phyloP scores from a whole-genome alignment of 2,113 vertebrate genomes.

The Hepsetus odoe region DNA sequence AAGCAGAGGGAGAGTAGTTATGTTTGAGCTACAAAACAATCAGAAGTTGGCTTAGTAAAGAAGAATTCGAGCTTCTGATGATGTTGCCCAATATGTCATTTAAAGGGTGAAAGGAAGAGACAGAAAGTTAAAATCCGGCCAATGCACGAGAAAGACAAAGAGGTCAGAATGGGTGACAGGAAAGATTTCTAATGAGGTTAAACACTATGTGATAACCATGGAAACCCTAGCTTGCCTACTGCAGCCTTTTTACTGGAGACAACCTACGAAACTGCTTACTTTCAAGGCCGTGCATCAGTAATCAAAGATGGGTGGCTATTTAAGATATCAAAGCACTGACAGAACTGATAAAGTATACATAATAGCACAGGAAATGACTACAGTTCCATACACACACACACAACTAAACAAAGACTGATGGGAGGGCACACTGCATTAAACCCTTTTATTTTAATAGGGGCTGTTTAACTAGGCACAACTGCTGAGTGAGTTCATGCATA shows the following conservation, averaged over 20 bases:
- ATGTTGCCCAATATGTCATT: too few relatives aligned
- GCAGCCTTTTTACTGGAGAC: slow-evolving; percentile 35
- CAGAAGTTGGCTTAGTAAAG: too few relatives aligned
- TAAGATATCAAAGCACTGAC: slow-evolving; percentile 46
- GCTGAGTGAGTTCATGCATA: background rate
- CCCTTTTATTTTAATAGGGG: too few relatives aligned
- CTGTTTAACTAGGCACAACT: background rate
- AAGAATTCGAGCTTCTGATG: too few relatives aligned
- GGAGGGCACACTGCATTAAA: background rate
- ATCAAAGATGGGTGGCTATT: slow-evolving; percentile 49
- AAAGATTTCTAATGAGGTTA: slow-evolving; percentile 23
- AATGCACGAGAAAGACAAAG: slow-evolving; percentile 8
- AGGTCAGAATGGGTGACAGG: slow-evolving; percentile 33
- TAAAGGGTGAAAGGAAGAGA: background rate
- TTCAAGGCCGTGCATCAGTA: slow-evolving; percentile 42
- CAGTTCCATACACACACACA: background rate
- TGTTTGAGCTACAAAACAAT: background rate
- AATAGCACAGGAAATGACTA: slow-evolving; percentile 33
- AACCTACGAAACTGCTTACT: slow-evolving; percentile 12
- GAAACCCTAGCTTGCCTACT: slow-evolving; percentile 33
- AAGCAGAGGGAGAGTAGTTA: background rate
- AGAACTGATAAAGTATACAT: slow-evolving; percentile 21
- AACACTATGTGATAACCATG: slow-evolving; percentile 38
- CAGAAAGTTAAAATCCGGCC: background rate
- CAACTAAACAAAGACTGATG: background rate